Evolutionary conservation across 2,888 invertebrate species (phyloP).

Genomic region (Clepsis dumicolana): DNA sequence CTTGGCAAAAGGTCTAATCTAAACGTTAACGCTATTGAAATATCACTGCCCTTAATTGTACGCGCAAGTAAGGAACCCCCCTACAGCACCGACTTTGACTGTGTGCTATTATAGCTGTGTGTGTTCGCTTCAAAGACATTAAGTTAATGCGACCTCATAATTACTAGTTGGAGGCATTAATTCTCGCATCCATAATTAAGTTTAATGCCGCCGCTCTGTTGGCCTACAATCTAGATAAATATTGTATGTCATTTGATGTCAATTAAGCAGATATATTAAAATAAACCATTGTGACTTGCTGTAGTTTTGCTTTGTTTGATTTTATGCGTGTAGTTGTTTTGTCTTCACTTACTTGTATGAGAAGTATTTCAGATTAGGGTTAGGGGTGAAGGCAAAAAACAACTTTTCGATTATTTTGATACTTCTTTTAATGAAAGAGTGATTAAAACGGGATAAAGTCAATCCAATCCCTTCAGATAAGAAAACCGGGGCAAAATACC

Average conservation of each 20-base stretch:
- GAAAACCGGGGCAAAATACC: no score
- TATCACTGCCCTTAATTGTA: neutral
- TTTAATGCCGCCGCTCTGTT: slow-evolving; percentile 83
- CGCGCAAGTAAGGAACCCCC: slow-evolving; percentile 6
- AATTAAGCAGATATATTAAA: slow-evolving; percentile 77
- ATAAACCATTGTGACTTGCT: slow-evolving; percentile 62
- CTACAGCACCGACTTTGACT: slow-evolving; percentile 29
- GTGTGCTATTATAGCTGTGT: slow-evolving; percentile 58
- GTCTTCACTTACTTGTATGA: no score
- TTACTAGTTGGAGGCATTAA: slow-evolving; percentile 83
- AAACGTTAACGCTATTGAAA: neutral
- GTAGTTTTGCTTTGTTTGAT: slow-evolving; percentile 14
- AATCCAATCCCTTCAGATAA: no score
- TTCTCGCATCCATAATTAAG: slow-evolving; percentile 85
- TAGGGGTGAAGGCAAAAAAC: no score
- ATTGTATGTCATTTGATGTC: slow-evolving; percentile 74
- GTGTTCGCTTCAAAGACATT: slow-evolving; percentile 79
- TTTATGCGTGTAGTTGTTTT: neutral
- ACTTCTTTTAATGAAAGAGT: no score
- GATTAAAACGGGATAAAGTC: no score
- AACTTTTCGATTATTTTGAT: no score
- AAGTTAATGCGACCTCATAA: slow-evolving; percentile 85
- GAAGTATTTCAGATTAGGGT: no score
- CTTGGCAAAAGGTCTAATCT: no score
- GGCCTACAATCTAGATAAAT: slow-evolving; percentile 83